Base-by-base conservation (phyloP, 2,888 invertebrate species). In the Plagiodera versicolora region DNA sequence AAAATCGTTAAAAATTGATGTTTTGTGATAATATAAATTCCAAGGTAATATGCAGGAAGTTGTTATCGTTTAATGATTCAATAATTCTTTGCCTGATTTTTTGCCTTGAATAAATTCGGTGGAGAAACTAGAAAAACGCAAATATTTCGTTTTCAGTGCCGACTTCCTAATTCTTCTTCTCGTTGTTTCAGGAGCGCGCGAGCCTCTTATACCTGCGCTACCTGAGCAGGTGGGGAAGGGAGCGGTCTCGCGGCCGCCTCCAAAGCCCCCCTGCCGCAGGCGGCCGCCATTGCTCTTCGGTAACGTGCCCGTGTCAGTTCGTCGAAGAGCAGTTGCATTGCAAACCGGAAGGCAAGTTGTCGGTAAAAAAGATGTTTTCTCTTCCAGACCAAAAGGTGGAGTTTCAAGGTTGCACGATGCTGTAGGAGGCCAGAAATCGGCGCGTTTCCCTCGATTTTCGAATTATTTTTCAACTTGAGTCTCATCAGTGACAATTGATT, bases 241-340 rank as follows among this genome's bases (percentile, higher is more conserved):
- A 89, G 74, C 89, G 86, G 72, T 83, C 89, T 64, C 86, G 90
- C 72, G 89, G 89, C 67, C 84, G 87, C 75, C 82, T 92, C 74
- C 87, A 87, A 74, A 86, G 93, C 72, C 84, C 85, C 64, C 81
- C 84, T 39, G 80, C 87, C 71, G 84, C 87, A 74, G 87, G 89
- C 44, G 90, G 89, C 52, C 88, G 94, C 52, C 94, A 95, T 79
- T 91, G 92, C 78, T 84, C 86, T 64, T 87, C 88, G 73, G 82
- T 84, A 69, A 82, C 86, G 54, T 95, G 95, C 75, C 93, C 92
- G 56, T 95, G 95, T 81, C 95, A 95, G 82, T 95, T 88, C 80
- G 90, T 95, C 77, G 92, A 92, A 82, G 91, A 93, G 74, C 94
- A 95, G 81, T 87, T 95, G 67, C 87, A 89, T 81, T 90, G 90